Conservation (phyloP, 2,888 invertebrate species). For the Ophion ventricosus region DNA sequence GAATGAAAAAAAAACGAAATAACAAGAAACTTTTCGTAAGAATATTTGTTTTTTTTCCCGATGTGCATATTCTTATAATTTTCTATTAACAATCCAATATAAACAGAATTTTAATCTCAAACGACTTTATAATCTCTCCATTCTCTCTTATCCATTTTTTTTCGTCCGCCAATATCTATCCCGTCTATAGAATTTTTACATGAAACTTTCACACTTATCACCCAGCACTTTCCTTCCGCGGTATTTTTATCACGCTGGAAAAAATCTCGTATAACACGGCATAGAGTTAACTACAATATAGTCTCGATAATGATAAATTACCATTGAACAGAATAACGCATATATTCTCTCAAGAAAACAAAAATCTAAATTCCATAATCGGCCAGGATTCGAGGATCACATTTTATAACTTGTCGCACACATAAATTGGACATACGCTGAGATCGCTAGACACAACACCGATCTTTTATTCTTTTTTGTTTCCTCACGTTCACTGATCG, state of each 20-base stretch:
- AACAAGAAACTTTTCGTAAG: constrained; percentile 58
- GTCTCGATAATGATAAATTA: constrained; percentile 66
- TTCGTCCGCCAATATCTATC: neutral
- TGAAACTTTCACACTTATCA: constrained; percentile 48
- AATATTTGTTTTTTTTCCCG: constrained; percentile 38
- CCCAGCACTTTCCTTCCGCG: constrained; percentile 5
- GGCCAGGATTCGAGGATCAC: constrained; percentile 7
- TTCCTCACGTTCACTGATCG: neutral
- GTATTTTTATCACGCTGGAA: constrained; percentile 54
- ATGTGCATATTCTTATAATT: constrained; percentile 59
- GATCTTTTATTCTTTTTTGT: neutral
- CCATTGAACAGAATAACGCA: constrained; percentile 66
- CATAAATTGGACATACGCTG: neutral
- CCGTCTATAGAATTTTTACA: constrained; percentile 49
- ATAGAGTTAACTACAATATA: constrained; percentile 70
- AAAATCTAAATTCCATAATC: neutral
- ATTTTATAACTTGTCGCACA: constrained; percentile 8
- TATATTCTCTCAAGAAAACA: constrained; percentile 62
- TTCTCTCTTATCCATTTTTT: neutral
- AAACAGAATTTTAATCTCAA: constrained; percentile 52
- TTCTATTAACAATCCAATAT: constrained; percentile 61
- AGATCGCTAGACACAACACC: constrained; percentile 4
- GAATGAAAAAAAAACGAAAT: constrained; percentile 41
- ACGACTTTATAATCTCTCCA: constrained; percentile 24
- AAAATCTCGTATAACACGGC: constrained; percentile 64